Evolutionary conservation across 2,113 vertebrate species (phyloP).

Genomic region (Capreolus pygargus): DNA sequence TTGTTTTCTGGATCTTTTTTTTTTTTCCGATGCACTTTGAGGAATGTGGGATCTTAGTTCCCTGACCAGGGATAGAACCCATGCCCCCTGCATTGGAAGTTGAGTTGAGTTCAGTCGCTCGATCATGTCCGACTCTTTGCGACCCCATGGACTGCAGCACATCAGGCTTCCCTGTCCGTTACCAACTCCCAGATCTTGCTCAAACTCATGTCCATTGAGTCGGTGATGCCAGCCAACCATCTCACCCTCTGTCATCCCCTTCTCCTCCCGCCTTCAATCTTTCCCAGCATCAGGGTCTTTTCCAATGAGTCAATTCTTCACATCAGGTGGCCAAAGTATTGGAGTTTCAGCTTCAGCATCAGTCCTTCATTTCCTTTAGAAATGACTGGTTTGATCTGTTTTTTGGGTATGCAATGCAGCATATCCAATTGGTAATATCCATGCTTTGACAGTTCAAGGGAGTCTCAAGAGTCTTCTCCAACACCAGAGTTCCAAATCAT

Average conservation of each 20-base stretch:
- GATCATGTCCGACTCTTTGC: neutral
- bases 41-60: neutral
- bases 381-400: neutral
- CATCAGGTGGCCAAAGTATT: neutral
- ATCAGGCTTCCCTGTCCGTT: neutral
- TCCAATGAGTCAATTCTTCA: neutral
- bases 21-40: neutral
- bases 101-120: neutral
- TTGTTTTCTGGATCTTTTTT: neutral
- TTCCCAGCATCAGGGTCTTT: neutral
- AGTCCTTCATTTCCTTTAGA: neutral
- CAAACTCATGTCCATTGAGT: neutral
- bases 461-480: neutral
- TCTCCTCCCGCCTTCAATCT: neutral
- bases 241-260: neutral
- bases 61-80: neutral
- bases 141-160: neutral
- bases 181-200: neutral
- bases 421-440: neutral
- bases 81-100: neutral
- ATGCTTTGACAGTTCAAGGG: neutral
- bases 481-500: neutral
- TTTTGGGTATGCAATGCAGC: rapidly evolving
- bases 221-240: neutral
- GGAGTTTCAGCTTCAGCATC: neutral